Percentiles rank a stretch among this genome's conserved stretches.
Conservation (phyloP, 1,140 invertebrate species). For the Aplysia californica region DNA sequence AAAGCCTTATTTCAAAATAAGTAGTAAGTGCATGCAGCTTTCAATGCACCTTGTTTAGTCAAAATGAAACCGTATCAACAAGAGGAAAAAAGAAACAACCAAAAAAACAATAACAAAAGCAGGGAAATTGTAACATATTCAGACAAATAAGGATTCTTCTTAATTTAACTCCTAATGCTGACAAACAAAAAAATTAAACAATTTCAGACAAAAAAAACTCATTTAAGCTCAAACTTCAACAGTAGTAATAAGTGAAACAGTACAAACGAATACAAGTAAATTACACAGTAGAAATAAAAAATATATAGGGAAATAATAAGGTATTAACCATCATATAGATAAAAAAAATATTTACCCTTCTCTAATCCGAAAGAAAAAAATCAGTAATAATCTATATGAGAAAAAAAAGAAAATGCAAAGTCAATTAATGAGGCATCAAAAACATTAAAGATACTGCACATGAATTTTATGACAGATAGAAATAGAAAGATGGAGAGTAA, state of each 20-base stretch:
- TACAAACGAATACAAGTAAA: background rate
- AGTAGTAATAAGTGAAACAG: background rate
- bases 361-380: slow-evolving; percentile 30
- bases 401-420: slow-evolving; percentile 15
- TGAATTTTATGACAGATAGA: too few relatives aligned
- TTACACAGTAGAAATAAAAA: background rate
- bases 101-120: background rate
- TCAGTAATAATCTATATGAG: slow-evolving; percentile 20
- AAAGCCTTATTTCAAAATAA: too few relatives aligned
- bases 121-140: background rate
- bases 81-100: too few relatives aligned
- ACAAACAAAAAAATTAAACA: background rate
- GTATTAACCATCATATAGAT: background rate
- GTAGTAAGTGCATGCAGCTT: too few relatives aligned
- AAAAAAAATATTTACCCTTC: slow-evolving; percentile 18
- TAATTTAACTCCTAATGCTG: background rate
- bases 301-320: background rate
- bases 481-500: too few relatives aligned
- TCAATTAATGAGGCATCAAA: too few relatives aligned
- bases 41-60: too few relatives aligned
- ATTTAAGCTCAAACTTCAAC: background rate
- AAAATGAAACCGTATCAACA: too few relatives aligned
- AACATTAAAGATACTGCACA: too few relatives aligned
- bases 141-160: background rate
- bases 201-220: background rate